Percentiles rank a stretch among this genome's conserved stretches.
These are phyloP conservation scores for Contarinia nasturtii DNA, from an alignment of 1,140 invertebrate genomes.

Conservation along the genomic window DNA sequence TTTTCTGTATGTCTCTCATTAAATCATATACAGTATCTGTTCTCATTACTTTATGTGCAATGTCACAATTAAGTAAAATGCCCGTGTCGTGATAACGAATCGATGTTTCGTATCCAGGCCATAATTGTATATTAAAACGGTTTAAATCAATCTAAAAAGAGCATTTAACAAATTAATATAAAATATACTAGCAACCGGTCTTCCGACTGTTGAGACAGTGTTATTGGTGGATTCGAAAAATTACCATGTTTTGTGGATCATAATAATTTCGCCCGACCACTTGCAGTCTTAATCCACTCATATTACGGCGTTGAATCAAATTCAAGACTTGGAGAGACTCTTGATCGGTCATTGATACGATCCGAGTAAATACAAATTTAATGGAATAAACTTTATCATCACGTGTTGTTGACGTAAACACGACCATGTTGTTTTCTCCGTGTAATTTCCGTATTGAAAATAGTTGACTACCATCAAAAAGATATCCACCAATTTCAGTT, in stretches of 20 bases:
- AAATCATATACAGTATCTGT: slow-evolving; percentile 37
- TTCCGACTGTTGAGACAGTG: too few species aligned
- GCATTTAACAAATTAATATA: too few species aligned
- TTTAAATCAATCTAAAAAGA: slow-evolving; percentile 27
- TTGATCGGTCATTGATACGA: slow-evolving; percentile 20
- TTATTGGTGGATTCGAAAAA: too few species aligned
- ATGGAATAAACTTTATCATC: slow-evolving; percentile 14
- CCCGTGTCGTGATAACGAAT: slow-evolving; percentile 58
- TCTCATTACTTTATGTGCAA: slow-evolving; percentile 48
- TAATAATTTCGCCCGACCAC: slow-evolving; percentile 62
- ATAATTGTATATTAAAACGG: slow-evolving; percentile 34
- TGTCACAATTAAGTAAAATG: slow-evolving; percentile 53
- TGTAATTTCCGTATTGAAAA: too few species aligned
- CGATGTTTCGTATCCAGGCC: slow-evolving; percentile 62
- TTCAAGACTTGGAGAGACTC: slow-evolving; percentile 50
- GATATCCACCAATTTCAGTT: too few species aligned
- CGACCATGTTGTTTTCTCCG: too few species aligned
- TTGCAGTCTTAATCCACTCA: slow-evolving; percentile 40
- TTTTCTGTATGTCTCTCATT: slow-evolving; percentile 27
- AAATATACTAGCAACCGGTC: too few species aligned
- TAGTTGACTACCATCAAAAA: too few species aligned
- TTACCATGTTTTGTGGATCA: slow-evolving; percentile 43
- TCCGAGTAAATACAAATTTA: slow-evolving; percentile 23
- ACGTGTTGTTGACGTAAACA: too few species aligned
- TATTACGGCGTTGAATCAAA: slow-evolving; percentile 50